These are phyloP conservation scores for Cheirogaleus medius DNA, from an alignment of 2,113 vertebrate species.

Conservation along the genomic window DNA sequence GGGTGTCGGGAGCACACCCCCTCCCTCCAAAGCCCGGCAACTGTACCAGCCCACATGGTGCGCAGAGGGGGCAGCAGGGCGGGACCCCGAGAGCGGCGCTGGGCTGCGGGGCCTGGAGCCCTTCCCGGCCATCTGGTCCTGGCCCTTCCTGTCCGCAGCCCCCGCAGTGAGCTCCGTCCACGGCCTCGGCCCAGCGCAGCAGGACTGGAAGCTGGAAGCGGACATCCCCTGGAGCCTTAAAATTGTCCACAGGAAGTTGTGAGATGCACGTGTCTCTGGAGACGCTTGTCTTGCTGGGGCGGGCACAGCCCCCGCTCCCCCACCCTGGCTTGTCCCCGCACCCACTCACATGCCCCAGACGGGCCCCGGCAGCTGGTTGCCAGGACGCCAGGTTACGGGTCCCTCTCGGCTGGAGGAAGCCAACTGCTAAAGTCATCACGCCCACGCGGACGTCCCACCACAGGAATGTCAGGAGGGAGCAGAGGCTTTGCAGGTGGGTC, in stretches of 20 bases:
- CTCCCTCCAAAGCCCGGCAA: neutral
- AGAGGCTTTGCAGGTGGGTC: fast-evolving
- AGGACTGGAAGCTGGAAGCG: neutral
- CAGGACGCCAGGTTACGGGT: no score
- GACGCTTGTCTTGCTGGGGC: neutral
- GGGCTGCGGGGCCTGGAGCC: neutral
- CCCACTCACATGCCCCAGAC: fast-evolving
- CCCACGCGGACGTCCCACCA: fast-evolving
- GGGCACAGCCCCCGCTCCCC: fast-evolving
- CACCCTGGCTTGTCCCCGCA: fast-evolving
- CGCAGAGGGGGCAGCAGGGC: fast-evolving
- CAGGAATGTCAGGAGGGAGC: neutral
- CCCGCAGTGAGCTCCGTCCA: neutral
- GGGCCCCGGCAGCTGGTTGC: fast-evolving
- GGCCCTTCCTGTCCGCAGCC: neutral
- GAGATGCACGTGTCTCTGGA: no score
- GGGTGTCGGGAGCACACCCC: neutral
- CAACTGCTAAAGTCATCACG: neutral
- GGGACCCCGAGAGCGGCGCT: no score
- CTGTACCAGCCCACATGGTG: no score
- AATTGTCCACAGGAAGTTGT: neutral
- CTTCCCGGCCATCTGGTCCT: neutral
- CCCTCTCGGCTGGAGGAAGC: neutral
- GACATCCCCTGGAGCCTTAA: fast-evolving
- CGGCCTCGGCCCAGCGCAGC: fast-evolving